Base-by-base conservation (phyloP, 2,797 vertebrate species). In the Echeneis naucrates region DNA sequence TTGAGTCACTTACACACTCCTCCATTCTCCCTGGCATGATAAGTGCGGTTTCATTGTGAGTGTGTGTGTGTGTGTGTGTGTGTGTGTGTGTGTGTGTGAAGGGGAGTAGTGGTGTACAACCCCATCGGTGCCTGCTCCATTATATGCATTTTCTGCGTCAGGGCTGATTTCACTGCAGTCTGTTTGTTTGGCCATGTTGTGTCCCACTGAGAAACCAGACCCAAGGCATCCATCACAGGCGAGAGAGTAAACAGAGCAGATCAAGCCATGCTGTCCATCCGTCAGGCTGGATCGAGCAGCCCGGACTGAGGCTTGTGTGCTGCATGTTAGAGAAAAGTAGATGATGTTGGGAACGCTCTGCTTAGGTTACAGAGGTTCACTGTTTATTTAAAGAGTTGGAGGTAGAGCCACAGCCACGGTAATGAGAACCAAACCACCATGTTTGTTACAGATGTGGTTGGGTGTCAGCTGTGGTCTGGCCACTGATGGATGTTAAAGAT, bases 331-430 rank as follows among this genome's bases (percentile, higher is more conserved):
- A 79, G 82, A 82, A 62, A 66, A 51, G 86, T 75, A 80, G 89
- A 81, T 74, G 83, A 81, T 85, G 91, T 82, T 52, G 74, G 81
- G 86, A 84, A 82, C 79, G 73, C 42, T 75, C 54, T 75, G 75
- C 80, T 86, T 90, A 53, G 84, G 88, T 88, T 87, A 80, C 82
- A 68, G 70, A 84, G 86, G 80, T 70, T 64, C 42, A 2, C 42
- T 81, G 91, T 93, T 94, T 94, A 93, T 94, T 94, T 94, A 91
- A 86, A 89, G 87, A 93, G 88, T 79, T 77, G 87, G 66, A 87
- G 75, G 79, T 70, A 82, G 44, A 81, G 84, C 83, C 66, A 61
- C 77, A 77, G 84, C 75, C 83, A 19, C 81, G 52, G 84, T 92
- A 93, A 93, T 92, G 89, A 91, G 82, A 89, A 90, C 84, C 90